Evolutionary conservation across 2,797 vertebrate genomes (phyloP).

Genomic region (Tragelaphus eurycerus): DNA sequence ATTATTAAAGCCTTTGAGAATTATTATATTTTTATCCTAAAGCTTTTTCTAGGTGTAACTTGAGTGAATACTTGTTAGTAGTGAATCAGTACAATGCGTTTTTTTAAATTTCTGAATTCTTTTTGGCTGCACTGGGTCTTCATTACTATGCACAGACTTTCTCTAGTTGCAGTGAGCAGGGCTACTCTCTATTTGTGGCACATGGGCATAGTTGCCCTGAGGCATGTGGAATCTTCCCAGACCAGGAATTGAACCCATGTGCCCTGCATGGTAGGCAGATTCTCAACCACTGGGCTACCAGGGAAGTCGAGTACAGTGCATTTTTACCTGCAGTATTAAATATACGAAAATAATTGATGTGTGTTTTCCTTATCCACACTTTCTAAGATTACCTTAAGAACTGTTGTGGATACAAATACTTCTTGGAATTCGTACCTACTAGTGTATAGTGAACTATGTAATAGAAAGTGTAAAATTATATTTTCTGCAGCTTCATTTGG

Average conservation of each 20-base stretch:
- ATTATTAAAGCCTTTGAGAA: not conserved
- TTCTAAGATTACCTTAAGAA: not conserved
- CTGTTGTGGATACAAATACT: not conserved
- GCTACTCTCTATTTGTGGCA: too few species aligned
- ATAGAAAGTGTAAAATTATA: not conserved
- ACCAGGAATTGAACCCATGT: not conserved
- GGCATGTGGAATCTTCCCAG: not conserved
- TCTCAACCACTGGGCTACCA: not conserved
- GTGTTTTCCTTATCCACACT: not conserved
- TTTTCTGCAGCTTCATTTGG: not conserved
- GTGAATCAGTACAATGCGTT: not conserved
- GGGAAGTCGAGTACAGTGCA: not conserved
- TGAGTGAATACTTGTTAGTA: not conserved
- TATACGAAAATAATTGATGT: not conserved
- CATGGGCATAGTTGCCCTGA: not conserved
- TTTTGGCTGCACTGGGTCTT: not conserved
- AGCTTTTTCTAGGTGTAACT: not conserved
- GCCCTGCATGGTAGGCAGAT: not conserved
- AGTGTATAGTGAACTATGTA: not conserved
- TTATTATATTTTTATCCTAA: conserved; percentile 27
- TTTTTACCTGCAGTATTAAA: conserved; percentile 2
- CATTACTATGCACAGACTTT: not conserved
- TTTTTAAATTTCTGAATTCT: not conserved
- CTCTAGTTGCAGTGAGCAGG: not conserved
- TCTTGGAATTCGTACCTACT: not conserved